A percentile compares a stretch with the other conserved stretches of the same genome.
Evolutionary conservation across 1,140 invertebrate genomes (phyloP).

Genomic region (Drosophila cardini): DNA sequence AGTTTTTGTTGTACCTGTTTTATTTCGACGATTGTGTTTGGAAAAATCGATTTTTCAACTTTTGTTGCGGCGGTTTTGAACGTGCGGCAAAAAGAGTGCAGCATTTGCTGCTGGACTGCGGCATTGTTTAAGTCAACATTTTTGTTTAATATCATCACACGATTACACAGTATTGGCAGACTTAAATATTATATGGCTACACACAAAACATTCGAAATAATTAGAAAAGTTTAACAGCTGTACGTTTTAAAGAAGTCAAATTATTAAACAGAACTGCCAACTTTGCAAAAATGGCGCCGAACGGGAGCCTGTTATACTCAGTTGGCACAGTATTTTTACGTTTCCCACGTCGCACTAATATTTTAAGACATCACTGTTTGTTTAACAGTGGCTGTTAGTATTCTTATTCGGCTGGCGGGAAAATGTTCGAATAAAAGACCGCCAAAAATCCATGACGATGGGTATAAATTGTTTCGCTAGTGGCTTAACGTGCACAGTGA

Average conservation of each 20-base stretch:
- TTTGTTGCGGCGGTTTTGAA: slow-evolving; percentile 8
- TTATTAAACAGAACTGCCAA: slow-evolving; percentile 1
- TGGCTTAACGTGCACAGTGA: too few relatives aligned
- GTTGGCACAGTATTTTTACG: too few relatives aligned
- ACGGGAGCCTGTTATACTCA: background rate
- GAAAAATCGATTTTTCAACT: slow-evolving; percentile 55
- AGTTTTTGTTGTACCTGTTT: slow-evolving; percentile 32
- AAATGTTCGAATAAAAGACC: too few relatives aligned
- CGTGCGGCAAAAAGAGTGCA: slow-evolving; percentile 2
- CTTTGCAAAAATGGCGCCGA: background rate
- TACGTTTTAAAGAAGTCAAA: background rate
- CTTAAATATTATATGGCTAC: background rate
- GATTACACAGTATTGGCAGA: background rate
- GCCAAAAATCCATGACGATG: too few relatives aligned
- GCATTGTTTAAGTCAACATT: slow-evolving; percentile 28
- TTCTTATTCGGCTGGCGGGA: too few relatives aligned
- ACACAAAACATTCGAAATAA: slow-evolving; percentile 24
- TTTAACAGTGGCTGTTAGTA: too few relatives aligned
- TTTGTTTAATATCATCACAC: background rate
- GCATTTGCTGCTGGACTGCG: slow-evolving; percentile 15
- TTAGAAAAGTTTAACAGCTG: slow-evolving; percentile 34
- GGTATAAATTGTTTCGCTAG: too few relatives aligned
- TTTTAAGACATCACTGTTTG: too few relatives aligned
- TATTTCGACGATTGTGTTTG: slow-evolving; percentile 18
- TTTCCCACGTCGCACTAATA: too few relatives aligned